Conservation (phyloP, 2,113 vertebrate genomes). For the Pedionomus torquatus region DNA sequence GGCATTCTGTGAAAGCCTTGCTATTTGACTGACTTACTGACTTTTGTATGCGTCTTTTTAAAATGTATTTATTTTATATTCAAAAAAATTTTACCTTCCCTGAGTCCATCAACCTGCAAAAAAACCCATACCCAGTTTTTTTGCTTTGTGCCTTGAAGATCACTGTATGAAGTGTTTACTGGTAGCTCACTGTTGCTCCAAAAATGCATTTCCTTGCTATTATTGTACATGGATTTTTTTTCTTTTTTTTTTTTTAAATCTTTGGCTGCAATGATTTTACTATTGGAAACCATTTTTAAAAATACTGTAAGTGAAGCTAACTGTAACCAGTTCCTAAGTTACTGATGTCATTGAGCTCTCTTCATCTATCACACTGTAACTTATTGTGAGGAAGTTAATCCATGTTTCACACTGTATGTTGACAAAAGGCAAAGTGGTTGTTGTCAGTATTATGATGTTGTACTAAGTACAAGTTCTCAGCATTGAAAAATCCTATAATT, state of each 20-base stretch:
- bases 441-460: constrained; percentile 42
- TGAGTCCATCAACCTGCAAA: constrained; percentile 63
- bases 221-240: background rate
- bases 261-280: constrained; percentile 52
- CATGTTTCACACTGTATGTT: constrained; percentile 48
- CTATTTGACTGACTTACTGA: constrained; percentile 75
- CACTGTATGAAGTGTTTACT: constrained; percentile 49
- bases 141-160: constrained; percentile 73
- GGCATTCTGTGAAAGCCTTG: constrained; percentile 78
- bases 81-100: constrained; percentile 47
- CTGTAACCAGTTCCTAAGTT: constrained; percentile 42
- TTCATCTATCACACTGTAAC: constrained; percentile 16
- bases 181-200: constrained; percentile 62
- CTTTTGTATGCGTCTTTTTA: constrained; percentile 79
- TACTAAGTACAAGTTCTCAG: constrained; percentile 54
- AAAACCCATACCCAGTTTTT: constrained; percentile 59
- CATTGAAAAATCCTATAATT: constrained; percentile 24
- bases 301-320: constrained; percentile 51
- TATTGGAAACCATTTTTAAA: constrained; percentile 33
- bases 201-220: constrained; percentile 46
- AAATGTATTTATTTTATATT: constrained; percentile 87
- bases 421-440: constrained; percentile 58
- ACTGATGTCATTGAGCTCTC: constrained; percentile 6
- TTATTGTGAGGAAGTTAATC: constrained; percentile 71
- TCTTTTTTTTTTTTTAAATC: background rate